A percentile compares a stretch with the other conserved stretches of the same genome.
Conservation (phyloP, 2,888 invertebrate species). For the Nephrotoma flavescens region DNA sequence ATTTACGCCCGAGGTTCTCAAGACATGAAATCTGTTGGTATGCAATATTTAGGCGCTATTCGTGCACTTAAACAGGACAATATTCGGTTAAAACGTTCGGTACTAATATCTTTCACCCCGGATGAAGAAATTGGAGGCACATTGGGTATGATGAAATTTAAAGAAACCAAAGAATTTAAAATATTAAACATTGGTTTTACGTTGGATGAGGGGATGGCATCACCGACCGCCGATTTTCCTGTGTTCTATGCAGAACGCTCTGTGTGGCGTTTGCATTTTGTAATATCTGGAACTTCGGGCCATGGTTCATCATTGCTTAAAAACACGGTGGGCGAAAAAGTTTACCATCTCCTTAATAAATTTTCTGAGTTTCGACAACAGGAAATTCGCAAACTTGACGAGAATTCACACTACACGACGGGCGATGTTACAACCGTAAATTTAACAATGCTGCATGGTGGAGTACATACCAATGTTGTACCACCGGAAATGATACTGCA, state of each 20-base stretch:
- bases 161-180: constrained; percentile 48
- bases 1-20: constrained; percentile 60
- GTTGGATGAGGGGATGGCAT: constrained; percentile 69
- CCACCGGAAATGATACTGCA: constrained; percentile 51
- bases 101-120: constrained; percentile 60
- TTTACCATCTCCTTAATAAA: constrained; percentile 44
- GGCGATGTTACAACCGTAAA: constrained; percentile 67
- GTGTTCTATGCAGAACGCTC: constrained; percentile 49
- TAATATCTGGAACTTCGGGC: constrained; percentile 47
- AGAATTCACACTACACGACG: constrained; percentile 34
- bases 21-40: constrained; percentile 75
- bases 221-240: constrained; percentile 45
- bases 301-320: constrained; percentile 60
- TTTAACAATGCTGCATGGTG: constrained; percentile 53
- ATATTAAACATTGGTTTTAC: constrained; percentile 60
- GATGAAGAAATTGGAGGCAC: constrained; percentile 60
- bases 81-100: constrained; percentile 42
- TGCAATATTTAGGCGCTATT: constrained; percentile 64
- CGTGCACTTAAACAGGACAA: constrained; percentile 44
- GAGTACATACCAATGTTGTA: constrained; percentile 68
- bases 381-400: constrained; percentile 39
- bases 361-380: constrained; percentile 47
- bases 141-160: constrained; percentile 54
- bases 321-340: constrained; percentile 59
- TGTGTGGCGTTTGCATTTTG: constrained; percentile 45